A percentile compares a stretch with the other conserved stretches of the same genome.
Conservation (phyloP, 2,113 vertebrate species). For the Neomonachus schauinslandi region DNA sequence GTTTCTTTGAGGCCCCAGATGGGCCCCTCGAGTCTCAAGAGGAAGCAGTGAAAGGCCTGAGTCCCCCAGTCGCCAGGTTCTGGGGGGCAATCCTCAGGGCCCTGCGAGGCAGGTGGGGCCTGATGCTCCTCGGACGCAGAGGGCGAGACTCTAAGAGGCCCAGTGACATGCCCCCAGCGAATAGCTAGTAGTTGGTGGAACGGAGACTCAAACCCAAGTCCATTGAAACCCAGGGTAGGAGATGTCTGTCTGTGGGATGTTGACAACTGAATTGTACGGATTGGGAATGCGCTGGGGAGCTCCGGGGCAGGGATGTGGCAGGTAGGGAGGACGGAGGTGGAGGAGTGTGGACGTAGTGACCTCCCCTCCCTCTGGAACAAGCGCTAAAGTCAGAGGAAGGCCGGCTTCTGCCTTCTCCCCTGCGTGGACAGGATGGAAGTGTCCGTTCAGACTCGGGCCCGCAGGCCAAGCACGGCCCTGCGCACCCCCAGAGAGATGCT, state of each 20-base stretch:
- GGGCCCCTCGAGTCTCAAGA: background rate
- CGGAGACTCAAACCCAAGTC: background rate
- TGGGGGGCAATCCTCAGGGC: background rate
- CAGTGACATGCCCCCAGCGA: background rate
- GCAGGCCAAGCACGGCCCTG: rapidly evolving
- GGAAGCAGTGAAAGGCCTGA: background rate
- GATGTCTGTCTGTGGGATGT: background rate
- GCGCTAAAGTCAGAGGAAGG: background rate
- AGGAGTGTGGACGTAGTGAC: rapidly evolving
- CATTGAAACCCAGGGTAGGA: background rate
- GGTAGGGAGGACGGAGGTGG: background rate
- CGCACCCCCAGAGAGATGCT: background rate
- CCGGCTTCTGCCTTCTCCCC: background rate
- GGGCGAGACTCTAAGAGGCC: background rate
- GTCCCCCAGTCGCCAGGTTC: background rate
- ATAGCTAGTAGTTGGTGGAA: background rate
- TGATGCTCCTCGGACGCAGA: background rate
- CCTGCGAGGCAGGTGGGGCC: rapidly evolving
- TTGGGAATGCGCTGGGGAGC: background rate
- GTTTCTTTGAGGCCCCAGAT: background rate
- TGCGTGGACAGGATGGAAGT: rapidly evolving
- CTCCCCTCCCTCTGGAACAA: background rate
- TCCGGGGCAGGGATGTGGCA: rapidly evolving
- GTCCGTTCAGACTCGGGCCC: background rate
- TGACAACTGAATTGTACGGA: background rate